Base-by-base conservation (phyloP, 2,888 invertebrate genomes). In the Dasypolia templi region DNA sequence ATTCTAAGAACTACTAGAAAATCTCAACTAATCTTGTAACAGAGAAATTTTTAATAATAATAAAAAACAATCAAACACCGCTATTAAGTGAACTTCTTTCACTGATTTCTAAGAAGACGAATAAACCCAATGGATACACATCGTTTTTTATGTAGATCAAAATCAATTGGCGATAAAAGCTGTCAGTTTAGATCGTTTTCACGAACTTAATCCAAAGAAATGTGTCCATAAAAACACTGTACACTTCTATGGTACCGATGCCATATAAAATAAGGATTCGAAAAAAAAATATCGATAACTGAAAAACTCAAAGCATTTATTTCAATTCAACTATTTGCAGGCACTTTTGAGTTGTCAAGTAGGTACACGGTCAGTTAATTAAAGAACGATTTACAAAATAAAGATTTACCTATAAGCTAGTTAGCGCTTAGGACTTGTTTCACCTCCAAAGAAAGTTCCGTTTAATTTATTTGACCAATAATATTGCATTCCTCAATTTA, bases 121-220 rank as follows among this genome's bases (percentile, higher is more conserved):
- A 77, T 72, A 59, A 62, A 67, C 51, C 22, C 44, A 44, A 81
- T 55, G 26, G 44, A 72, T 39, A 77, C 35, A 78, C 59, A 78
- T 71, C 22, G 44, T 59, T 65, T 82, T 79, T 71, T 75, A 82
- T 79, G 70, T 82, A 75, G 75, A 81, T 74, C 82, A 71, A 68
- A 78, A 82, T 81, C 82, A 82, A 82, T 82, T 82, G 67, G 42
- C 69, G 19, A 70, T 72, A 44, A 75, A 82, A 82, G 69, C 46
- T 29, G 83, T 75, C 51, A 22, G 49, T 29, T 72, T 56, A 78
- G 59, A 79, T 82, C 82, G 65, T 79, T 79, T 74, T 74, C 76
- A 83, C 79, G 79, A 76, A 72, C 62, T 65, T 59, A 61, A 35
- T 70, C 55, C 55, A 76, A 76, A 80, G 29, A 80, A 74, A 46